Evolutionary conservation across 2,888 invertebrate genomes (phyloP).

Genomic region (Cheilosia variabilis): DNA sequence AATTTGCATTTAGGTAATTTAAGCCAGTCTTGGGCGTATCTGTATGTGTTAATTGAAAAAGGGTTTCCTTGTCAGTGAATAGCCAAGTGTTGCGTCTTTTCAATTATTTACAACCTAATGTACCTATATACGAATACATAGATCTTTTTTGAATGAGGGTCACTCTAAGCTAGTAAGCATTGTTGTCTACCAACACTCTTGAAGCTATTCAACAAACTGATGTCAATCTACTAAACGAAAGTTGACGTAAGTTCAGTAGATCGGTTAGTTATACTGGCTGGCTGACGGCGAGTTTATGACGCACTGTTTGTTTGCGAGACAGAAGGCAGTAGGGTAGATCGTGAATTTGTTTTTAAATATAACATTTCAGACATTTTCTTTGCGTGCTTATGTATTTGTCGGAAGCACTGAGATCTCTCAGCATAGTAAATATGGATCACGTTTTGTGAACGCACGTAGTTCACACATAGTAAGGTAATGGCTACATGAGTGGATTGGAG

Average conservation of each 20-base stretch:
- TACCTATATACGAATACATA: not conserved
- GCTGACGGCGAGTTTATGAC: constrained; percentile 33
- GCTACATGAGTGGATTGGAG: not conserved
- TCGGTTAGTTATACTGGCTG: constrained; percentile 21
- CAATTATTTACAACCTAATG: constrained; percentile 5
- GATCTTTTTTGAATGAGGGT: constrained; percentile 17
- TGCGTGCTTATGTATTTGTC: constrained; percentile 12
- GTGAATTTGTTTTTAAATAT: constrained; percentile 23
- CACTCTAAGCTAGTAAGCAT: constrained; percentile 16
- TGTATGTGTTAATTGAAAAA: constrained; percentile 24
- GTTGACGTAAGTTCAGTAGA: constrained; percentile 47
- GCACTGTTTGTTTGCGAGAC: constrained; percentile 24
- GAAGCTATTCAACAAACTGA: constrained; percentile 35
- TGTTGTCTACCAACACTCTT: constrained; percentile 9
- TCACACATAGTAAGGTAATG: not conserved
- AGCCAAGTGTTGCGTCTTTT: constrained; percentile 35
- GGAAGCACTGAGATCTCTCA: not conserved
- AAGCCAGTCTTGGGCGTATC: constrained; percentile 1
- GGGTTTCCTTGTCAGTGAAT: constrained; percentile 22
- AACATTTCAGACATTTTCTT: constrained; percentile 28
- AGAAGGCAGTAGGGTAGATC: constrained; percentile 19
- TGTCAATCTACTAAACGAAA: constrained; percentile 45
- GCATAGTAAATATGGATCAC: constrained; percentile 38
- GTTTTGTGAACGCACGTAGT: constrained; percentile 18
- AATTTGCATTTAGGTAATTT: constrained; percentile 19